A percentile compares a stretch with the other conserved stretches of the same genome.
Evolutionary conservation across 2,888 invertebrate genomes (phyloP).

Genomic region (Sphinx pinastri): DNA sequence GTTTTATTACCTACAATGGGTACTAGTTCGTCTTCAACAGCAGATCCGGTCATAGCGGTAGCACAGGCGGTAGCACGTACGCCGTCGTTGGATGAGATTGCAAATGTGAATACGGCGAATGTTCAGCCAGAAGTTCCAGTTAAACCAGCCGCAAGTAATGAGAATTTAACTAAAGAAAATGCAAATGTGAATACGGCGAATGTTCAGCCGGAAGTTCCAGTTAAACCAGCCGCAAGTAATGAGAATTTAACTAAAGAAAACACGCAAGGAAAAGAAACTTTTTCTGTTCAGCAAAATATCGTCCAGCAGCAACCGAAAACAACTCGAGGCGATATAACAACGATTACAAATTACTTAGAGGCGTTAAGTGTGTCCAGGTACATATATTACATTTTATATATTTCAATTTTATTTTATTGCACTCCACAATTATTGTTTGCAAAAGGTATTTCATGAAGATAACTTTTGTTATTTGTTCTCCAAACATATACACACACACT

Average conservation of each 20-base stretch:
- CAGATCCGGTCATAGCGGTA: too few species aligned
- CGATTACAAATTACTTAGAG: conserved; percentile 5
- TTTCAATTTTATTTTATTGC: too few species aligned
- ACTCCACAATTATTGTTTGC: too few species aligned
- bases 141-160: not conserved
- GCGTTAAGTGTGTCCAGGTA: conserved; percentile 1
- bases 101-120: too few species aligned
- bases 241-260: not conserved
- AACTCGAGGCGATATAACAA: not conserved
- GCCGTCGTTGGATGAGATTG: too few species aligned
- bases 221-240: not conserved
- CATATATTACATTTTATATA: not conserved
- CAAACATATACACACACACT: too few species aligned
- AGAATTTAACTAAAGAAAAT: not conserved
- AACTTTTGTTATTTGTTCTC: too few species aligned
- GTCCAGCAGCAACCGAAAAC: not conserved
- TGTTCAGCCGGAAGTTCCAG: not conserved
- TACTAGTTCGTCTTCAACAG: too few species aligned
- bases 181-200: too few species aligned
- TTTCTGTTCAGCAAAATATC: not conserved
- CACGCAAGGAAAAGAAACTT: not conserved
- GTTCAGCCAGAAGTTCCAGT: not conserved
- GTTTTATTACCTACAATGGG: too few species aligned
- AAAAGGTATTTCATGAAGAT: too few species aligned
- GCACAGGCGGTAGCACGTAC: too few species aligned